phyloP scores from a whole-genome alignment of 53 echinoderm and acorn worm species.

The Apostichopus leukothele region DNA sequence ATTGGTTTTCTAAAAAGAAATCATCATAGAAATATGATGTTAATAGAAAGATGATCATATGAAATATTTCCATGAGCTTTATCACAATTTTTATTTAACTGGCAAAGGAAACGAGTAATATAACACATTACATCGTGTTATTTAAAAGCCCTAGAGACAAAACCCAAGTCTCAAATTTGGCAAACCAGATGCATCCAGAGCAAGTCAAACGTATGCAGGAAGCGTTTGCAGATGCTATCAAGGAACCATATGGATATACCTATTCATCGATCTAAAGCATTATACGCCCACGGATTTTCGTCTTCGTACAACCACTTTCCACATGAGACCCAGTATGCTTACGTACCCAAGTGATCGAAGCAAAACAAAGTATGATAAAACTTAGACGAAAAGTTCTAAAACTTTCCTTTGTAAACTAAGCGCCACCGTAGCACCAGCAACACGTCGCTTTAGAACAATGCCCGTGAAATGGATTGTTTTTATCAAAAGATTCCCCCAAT shows the following conservation, averaged over 20 bases:
- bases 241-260: constrained; percentile 50
- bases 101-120: constrained; percentile 75
- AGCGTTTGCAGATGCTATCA: constrained; percentile 55
- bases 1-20: constrained; percentile 72
- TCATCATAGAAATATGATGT: constrained; percentile 63
- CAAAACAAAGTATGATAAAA: no score
- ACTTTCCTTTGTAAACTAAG: background rate
- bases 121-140: constrained; percentile 71
- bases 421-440: no score
- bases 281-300: constrained; percentile 48
- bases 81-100: constrained; percentile 71
- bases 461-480: constrained; percentile 42
- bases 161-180: constrained; percentile 71
- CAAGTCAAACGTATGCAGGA: constrained; percentile 66
- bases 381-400: no score
- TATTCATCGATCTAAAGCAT: constrained; percentile 52
- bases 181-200: constrained; percentile 72
- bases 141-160: constrained; percentile 74
- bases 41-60: no score
- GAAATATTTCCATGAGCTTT: background rate
- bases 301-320: constrained; percentile 24
- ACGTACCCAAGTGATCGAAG: constrained; percentile 7
- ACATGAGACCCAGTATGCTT: constrained; percentile 38
- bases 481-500: constrained; percentile 51
- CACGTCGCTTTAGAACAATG: no score